Evolutionary conservation across 2,888 invertebrate genomes (phyloP).

Genomic region (Subacronicta megacephala): DNA sequence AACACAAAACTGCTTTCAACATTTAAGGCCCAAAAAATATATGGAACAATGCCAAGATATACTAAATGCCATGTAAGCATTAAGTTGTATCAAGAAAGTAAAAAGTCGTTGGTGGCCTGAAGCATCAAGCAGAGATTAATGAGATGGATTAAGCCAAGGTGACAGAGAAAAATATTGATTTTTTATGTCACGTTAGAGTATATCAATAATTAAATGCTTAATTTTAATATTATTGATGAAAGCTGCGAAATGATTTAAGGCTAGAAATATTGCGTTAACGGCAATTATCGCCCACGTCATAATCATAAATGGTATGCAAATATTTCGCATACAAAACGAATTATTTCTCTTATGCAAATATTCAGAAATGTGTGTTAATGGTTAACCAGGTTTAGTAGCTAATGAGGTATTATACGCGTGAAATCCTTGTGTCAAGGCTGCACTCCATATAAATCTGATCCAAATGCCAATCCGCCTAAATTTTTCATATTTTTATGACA

Average conservation of each 20-base stretch:
- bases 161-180: too few relatives aligned
- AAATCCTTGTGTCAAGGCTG: slow-evolving; percentile 25
- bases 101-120: too few relatives aligned
- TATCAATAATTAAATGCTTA: too few relatives aligned
- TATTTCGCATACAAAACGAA: slow-evolving; percentile 38
- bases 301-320: slow-evolving; percentile 33
- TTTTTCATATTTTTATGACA: slow-evolving; percentile 11
- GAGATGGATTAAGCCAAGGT: too few relatives aligned
- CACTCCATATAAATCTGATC: slow-evolving; percentile 1
- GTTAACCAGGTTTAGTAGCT: slow-evolving; percentile 11
- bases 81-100: too few relatives aligned
- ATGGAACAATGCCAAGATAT: too few relatives aligned
- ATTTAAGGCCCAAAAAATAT: too few relatives aligned
- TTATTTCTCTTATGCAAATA: slow-evolving; percentile 27
- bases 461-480: slow-evolving; percentile 5
- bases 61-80: too few relatives aligned
- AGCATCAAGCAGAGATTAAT: too few relatives aligned
- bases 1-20: too few relatives aligned
- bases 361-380: slow-evolving; percentile 33
- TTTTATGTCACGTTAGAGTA: too few relatives aligned
- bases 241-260: slow-evolving; percentile 15
- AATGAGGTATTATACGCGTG: slow-evolving; percentile 17
- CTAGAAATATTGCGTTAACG: slow-evolving; percentile 32
- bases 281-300: slow-evolving; percentile 44
- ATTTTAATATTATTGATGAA: slow-evolving; percentile 16